These are phyloP conservation scores for Esox lucius DNA, from an alignment of 2,797 vertebrate species.

Conservation along the genomic window DNA sequence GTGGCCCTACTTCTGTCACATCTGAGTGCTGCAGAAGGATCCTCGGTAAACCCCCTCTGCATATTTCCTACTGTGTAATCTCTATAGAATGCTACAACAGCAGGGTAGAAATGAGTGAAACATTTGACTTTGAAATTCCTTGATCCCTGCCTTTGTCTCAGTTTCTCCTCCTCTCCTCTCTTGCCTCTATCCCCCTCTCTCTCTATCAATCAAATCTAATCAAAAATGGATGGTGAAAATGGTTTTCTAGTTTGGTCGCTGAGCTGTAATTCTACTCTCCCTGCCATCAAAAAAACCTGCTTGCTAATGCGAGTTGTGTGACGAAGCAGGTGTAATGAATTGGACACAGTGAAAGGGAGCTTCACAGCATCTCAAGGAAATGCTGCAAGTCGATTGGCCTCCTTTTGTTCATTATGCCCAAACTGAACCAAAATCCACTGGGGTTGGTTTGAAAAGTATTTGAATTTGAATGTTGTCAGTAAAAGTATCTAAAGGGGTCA, in stretches of 20 bases:
- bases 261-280: not conserved
- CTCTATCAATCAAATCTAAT: not conserved
- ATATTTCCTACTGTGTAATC: conserved; percentile 48
- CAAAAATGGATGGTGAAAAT: not conserved
- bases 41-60: conserved; percentile 7
- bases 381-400: conserved; percentile 22
- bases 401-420: not conserved
- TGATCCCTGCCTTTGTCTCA: not conserved
- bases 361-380: conserved; percentile 41
- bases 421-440: no score
- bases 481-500: no score
- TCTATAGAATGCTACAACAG: conserved; percentile 40
- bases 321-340: not conserved
- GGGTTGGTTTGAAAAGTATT: no score
- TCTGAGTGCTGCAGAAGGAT: conserved; percentile 20
- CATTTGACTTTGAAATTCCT: conserved; percentile 33
- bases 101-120: conserved; percentile 53
- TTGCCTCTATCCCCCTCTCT: not conserved
- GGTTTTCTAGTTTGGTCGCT: conserved; percentile 25
- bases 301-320: not conserved
- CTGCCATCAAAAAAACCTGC: not conserved
- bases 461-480: no score
- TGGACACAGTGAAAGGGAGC: conserved; percentile 30
- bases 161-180: no score
- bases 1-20: not conserved